Conservation (phyloP, 2,113 vertebrate genomes). For the Collichthys lucidus region DNA sequence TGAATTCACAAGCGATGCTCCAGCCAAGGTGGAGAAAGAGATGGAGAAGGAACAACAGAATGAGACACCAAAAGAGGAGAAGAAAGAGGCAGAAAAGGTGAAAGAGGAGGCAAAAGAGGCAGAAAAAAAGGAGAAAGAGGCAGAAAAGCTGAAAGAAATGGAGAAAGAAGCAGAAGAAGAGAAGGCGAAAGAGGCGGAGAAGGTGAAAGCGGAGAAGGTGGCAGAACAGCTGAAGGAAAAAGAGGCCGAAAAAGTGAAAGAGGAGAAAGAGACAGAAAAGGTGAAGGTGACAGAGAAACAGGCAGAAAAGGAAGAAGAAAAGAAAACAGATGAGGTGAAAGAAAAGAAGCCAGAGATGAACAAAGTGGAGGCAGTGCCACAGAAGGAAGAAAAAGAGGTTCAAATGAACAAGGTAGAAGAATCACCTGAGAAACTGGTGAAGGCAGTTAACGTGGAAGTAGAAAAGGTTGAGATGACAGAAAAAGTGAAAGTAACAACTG, state of each 20-base stretch:
- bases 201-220: background rate
- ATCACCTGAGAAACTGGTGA: background rate
- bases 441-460: background rate
- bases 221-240: background rate
- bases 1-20: constrained; percentile 42
- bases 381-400: constrained; percentile 32
- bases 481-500: constrained; percentile 22
- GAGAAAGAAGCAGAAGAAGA: background rate
- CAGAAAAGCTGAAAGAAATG: background rate
- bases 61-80: background rate
- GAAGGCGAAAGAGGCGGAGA: constrained; percentile 29
- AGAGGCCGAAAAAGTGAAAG: background rate
- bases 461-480: constrained; percentile 39
- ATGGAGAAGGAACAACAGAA: constrained; percentile 1
- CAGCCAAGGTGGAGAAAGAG: constrained; percentile 48
- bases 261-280: constrained; percentile 29
- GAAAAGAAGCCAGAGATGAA: constrained; percentile 15
- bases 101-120: background rate
- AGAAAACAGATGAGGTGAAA: constrained; percentile 13
- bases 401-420: constrained; percentile 33
- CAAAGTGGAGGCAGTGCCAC: constrained; percentile 34
- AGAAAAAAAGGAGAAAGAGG: background rate
- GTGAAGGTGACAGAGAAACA: background rate
- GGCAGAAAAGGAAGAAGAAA: constrained; percentile 12
- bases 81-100: constrained; percentile 32